Base-by-base conservation (phyloP, 2,888 invertebrate species). In the Ornithoptera priamus region DNA sequence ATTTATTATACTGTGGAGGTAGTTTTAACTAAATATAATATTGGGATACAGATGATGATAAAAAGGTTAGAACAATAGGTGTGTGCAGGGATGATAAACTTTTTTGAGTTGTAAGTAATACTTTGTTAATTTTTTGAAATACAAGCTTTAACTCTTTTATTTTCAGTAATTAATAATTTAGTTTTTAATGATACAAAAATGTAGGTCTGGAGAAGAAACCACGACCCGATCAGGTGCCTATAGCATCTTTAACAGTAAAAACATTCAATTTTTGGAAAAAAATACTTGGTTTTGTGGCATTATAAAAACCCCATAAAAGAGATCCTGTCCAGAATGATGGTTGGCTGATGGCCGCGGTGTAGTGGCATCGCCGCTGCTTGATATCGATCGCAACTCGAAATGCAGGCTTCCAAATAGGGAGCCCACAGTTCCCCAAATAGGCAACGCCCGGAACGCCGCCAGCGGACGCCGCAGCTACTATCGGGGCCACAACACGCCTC, bases 341-440 rank as follows among this genome's bases (percentile, higher is more conserved):
- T 75, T 76, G 72, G 82, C 72, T 85, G 89, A 85, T 83, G 81
- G 79, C 75, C 75, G 24, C 58, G 18, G 62, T 46, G 46, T n/a
- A 66, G 74, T 69, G 72, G 82, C 82, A 80, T 78, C 83, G 80
- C 78, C 80, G 80, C 80, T 77, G 78, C 71, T 79, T 81, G 89
- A 90, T 90, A 88, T 85, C 80, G 87, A 90, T 89, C 88, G 81
- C 82, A 81, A 85, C 88, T 88, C 85, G 90, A 85, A 84, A 80
- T 82, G 82, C 91, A 92, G 92, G 86, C 84, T 92, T 90, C 92
- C 92, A 87, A 92, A 92, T 92, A 91, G 86, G 92, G 91, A 75
- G 75, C 74, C 80, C 75, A 81, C 80, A 75, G 79, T 77, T 86
- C 75, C 90, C 91, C 81, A 92, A 92, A 92, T 92, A 90, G 92